Percentiles rank a stretch among this genome's conserved stretches.
Conservation (phyloP, 1,140 invertebrate genomes). For the Ceratina japonica region DNA sequence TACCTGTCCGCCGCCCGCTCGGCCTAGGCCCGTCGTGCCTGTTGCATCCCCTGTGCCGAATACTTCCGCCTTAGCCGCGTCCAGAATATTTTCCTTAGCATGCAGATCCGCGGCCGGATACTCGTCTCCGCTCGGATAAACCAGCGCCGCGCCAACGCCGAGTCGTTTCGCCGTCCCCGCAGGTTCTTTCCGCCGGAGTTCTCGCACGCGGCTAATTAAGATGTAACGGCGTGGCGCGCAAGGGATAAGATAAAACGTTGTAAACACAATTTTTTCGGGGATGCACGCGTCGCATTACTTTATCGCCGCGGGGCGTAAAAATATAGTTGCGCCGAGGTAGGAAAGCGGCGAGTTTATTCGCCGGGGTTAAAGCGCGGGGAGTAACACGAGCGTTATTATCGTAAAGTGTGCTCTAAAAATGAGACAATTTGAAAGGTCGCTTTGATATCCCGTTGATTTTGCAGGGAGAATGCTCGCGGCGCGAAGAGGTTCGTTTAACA, state of each 20-base stretch:
- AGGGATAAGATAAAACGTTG: neutral
- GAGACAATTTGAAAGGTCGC: constrained; percentile 15
- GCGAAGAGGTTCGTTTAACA: neutral
- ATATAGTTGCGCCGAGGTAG: no score
- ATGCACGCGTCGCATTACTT: constrained; percentile 2
- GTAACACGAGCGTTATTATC: constrained; percentile 29
- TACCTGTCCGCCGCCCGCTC: neutral
- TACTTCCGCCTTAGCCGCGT: constrained; percentile 18
- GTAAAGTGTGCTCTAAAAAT: constrained; percentile 4
- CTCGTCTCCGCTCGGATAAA: constrained; percentile 7
- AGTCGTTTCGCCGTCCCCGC: neutral
- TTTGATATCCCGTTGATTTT: neutral
- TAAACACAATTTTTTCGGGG: constrained; percentile 9
- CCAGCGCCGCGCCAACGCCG: no score
- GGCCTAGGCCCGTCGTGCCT: constrained; percentile 41
- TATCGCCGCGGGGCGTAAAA: no score
- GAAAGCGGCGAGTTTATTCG: neutral
- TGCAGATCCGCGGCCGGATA: constrained; percentile 4
- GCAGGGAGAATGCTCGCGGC: neutral
- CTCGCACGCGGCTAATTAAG: constrained; percentile 18
- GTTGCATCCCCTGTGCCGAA: constrained; percentile 51
- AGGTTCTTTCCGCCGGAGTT: neutral
- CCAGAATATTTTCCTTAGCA: constrained; percentile 31
- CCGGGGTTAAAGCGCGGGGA: neutral
- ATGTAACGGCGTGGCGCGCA: neutral